Evolutionary conservation across 2,797 vertebrate species (phyloP).

Genomic region (Margarornis squamiger): DNA sequence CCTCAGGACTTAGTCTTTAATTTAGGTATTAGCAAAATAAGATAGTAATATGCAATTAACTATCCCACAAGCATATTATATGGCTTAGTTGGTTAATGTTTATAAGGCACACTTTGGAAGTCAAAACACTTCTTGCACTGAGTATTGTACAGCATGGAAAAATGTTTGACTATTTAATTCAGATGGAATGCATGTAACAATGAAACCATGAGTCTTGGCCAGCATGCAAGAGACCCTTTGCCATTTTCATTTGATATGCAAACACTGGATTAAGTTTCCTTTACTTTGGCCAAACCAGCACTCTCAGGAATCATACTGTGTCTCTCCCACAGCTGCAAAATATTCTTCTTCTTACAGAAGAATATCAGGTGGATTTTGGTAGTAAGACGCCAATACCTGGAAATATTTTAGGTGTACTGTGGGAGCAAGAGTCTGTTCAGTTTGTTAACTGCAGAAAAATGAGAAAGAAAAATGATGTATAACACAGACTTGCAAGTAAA

Average conservation of each 20-base stretch:
- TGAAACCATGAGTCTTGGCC: constrained; percentile 30
- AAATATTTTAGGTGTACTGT: constrained; percentile 28
- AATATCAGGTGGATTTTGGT: neutral
- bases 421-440: neutral
- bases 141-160: constrained; percentile 6
- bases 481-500: neutral
- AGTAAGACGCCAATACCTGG: constrained; percentile 14
- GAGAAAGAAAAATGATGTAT: neutral
- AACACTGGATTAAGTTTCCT: constrained; percentile 58
- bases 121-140: neutral
- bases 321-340: constrained; percentile 35
- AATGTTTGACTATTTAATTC: constrained; percentile 44
- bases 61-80: neutral
- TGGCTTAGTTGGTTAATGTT: neutral
- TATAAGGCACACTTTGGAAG: constrained; percentile 7
- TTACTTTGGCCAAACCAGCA: constrained; percentile 15
- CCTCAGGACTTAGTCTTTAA: neutral
- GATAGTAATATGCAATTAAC: constrained; percentile 33
- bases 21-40: constrained; percentile 40
- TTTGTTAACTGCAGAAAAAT: constrained; percentile 20
- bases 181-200: constrained; percentile 50
- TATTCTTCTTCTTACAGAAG: constrained; percentile 9
- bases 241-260: constrained; percentile 56
- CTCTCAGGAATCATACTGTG: neutral
- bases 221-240: neutral